A percentile compares a stretch with the other conserved stretches of the same genome.
Evolutionary conservation across 2,113 vertebrate genomes (phyloP).

Genomic region (Scomber colias): DNA sequence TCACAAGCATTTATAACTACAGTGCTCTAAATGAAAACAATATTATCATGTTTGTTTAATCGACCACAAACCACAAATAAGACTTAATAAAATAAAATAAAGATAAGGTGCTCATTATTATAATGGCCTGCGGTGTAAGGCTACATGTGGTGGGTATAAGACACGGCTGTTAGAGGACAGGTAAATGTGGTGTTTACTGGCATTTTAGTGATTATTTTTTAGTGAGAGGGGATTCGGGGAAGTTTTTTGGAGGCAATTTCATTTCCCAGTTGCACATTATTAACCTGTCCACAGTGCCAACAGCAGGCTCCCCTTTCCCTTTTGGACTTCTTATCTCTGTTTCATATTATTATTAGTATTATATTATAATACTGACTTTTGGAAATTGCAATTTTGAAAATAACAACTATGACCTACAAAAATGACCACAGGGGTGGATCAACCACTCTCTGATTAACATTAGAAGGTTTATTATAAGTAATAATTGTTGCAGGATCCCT

Average conservation of each 20-base stretch:
- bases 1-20: slow-evolving; percentile 23
- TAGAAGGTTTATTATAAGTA: background rate
- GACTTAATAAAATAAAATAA: slow-evolving; percentile 4
- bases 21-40: slow-evolving; percentile 33
- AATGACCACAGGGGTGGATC: background rate
- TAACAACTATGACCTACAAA: background rate
- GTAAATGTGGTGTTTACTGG: background rate
- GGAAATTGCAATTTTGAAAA: slow-evolving; percentile 18
- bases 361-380: slow-evolving; percentile 17
- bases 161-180: background rate
- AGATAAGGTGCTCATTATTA: slow-evolving; percentile 24
- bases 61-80: slow-evolving; percentile 3
- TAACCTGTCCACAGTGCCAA: slow-evolving; percentile 17
- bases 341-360: background rate
- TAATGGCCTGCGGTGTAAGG: slow-evolving; percentile 1
- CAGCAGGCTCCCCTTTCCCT: background rate
- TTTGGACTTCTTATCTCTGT: background rate
- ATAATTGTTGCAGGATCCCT: background rate
- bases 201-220: slow-evolving; percentile 11
- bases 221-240: background rate
- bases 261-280: slow-evolving; percentile 43
- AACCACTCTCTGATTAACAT: background rate
- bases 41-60: slow-evolving; percentile 56
- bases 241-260: slow-evolving; percentile 18
- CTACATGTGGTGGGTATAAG: background rate